Evolutionary conservation across 2,797 vertebrate genomes (phyloP), one percentile per base, ranked within the genome.

Genomic region (Sebastiscus tertius): DNA sequence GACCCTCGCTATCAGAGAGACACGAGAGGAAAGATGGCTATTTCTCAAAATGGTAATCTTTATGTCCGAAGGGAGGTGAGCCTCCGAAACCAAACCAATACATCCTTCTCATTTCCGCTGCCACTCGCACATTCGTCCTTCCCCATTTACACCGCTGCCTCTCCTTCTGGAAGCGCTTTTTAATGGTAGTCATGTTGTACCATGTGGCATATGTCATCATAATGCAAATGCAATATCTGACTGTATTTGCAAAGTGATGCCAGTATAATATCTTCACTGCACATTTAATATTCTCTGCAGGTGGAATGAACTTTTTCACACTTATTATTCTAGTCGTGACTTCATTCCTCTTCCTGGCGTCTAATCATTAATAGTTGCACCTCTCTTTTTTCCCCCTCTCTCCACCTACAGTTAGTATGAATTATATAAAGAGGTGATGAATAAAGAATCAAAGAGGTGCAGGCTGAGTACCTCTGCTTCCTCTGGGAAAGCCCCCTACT

Each of bases 401-500:
- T 74, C 36, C 69, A 75, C 68, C 76, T 46, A 69, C 62, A 75
- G 66, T 49, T 52, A 33, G 46, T 26, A 77, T 83, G 34, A 87
- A 85, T 87, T 86, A 89, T 81, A 90, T 34, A 85, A 84, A 80
- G 80, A 86, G 18, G 67, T 63, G 80, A 91, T 88, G 84, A 92
- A 89, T 88, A 87, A 92, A 88, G 84, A 87, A 87, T 91, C 61
- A 85, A 80, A 88, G 81, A 72, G 56, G 67, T 75, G 33, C 42
- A 60, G 73, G 69, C 34, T 77, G 42, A 86, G 52, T 55, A 31
- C 59, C n/a, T 49, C 31, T 5, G 24, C 60, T 36, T 72, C 79
- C 79, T 66, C 42, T 62, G 75, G 79, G 71, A 81, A 87, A 84
- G 52, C 46, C 73, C 87, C 71, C 62, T 42, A 65, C 71, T 70